phyloP scores from a whole-genome alignment of 2,113 vertebrate species.

The Sarotherodon lohbergeri region DNA sequence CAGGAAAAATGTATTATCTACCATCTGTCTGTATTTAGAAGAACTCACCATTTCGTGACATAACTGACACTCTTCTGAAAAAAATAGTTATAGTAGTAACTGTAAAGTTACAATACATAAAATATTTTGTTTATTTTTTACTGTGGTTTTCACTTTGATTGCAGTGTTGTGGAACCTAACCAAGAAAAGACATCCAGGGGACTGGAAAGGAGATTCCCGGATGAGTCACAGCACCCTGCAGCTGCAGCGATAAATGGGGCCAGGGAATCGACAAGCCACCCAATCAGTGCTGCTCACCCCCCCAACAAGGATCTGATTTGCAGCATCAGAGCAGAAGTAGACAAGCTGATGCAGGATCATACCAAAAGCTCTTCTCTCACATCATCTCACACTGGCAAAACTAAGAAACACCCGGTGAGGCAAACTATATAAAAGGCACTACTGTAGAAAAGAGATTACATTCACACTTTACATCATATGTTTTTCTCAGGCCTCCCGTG shows the following conservation, averaged over 20 bases:
- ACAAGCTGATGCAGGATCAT: constrained; percentile 59
- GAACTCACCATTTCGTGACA: not conserved
- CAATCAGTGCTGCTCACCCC: not conserved
- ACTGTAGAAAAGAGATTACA: not conserved
- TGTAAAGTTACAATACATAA: not conserved
- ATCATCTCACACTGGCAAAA: not conserved
- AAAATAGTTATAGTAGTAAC: not conserved
- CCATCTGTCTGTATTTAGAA: not conserved
- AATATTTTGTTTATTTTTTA: rapidly evolving
- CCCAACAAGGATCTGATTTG: not conserved
- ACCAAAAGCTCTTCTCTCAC: not conserved
- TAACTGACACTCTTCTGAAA: not conserved
- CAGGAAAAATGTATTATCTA: rapidly evolving
- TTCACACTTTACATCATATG: not conserved
- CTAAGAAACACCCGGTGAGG: constrained; percentile 46
- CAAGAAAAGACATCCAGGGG: not conserved
- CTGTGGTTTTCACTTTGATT: not conserved
- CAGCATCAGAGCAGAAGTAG: constrained; percentile 56
- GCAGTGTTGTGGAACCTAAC: not conserved
- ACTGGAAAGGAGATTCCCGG: not conserved
- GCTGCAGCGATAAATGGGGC: not conserved
- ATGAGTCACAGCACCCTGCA: not conserved
- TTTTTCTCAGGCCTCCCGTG: not conserved
- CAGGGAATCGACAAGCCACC: not conserved
- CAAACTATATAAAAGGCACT: not conserved